phyloP scores from a whole-genome alignment of 2,113 vertebrate genomes.

The Perccottus glenii region DNA sequence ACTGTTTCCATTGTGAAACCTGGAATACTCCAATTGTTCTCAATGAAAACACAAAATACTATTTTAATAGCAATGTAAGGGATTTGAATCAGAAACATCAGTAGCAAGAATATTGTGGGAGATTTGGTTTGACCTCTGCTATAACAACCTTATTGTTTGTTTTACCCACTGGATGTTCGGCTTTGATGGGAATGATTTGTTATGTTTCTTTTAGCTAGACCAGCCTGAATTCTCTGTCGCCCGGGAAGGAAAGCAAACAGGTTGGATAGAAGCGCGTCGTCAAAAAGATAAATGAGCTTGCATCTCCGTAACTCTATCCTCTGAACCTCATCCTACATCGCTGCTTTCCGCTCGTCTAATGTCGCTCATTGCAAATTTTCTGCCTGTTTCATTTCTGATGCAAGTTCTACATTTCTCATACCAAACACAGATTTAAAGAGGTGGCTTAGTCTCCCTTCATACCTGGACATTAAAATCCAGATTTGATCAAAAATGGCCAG shows the following conservation, averaged over 20 bases:
- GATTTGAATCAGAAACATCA: too few species aligned
- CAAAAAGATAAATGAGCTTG: constrained; percentile 59
- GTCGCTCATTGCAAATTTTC: constrained; percentile 35
- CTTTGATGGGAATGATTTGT: constrained; percentile 41
- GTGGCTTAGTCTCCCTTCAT: too few species aligned
- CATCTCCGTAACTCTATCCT: constrained; percentile 34
- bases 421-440: too few species aligned
- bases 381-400: constrained; percentile 39
- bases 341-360: constrained; percentile 26
- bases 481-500: too few species aligned
- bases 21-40: too few species aligned
- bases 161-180: constrained; percentile 10
- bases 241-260: constrained; percentile 45
- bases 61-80: too few species aligned
- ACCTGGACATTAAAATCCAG: too few species aligned
- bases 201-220: constrained; percentile 39
- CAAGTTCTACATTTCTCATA: constrained; percentile 47
- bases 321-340: constrained; percentile 48
- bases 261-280: constrained; percentile 26
- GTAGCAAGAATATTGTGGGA: too few species aligned
- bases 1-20: constrained; percentile 47
- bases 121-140: too few species aligned
- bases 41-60: too few species aligned
- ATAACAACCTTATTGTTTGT: not conserved
- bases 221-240: constrained; percentile 11